phyloP scores from a whole-genome alignment of 2,113 vertebrate genomes.

The Nanorana parkeri region DNA sequence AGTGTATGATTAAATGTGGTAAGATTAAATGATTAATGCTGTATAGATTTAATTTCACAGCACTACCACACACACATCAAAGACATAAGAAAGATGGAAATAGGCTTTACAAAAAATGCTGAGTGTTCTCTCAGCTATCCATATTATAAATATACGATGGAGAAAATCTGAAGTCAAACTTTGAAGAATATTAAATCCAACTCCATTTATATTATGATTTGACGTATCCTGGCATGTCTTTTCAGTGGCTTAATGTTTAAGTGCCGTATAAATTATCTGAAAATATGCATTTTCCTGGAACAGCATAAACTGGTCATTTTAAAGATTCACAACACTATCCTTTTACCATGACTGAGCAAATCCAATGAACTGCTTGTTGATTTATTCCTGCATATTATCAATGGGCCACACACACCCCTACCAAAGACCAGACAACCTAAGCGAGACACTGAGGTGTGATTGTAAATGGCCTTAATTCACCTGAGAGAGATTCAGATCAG shows the following conservation, averaged over 20 bases:
- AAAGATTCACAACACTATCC: constrained; percentile 37
- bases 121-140: constrained; percentile 14
- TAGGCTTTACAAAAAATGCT: neutral
- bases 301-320: constrained; percentile 49
- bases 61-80: too few relatives aligned
- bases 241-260: constrained; percentile 45
- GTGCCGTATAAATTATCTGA: constrained; percentile 52
- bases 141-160: neutral
- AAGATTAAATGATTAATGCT: too few relatives aligned
- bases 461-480: constrained; percentile 36
- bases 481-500: constrained; percentile 11
- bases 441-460: neutral
- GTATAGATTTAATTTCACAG: too few relatives aligned
- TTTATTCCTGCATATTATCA: constrained; percentile 36
- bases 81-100: too few relatives aligned
- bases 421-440: constrained; percentile 21
- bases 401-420: constrained; percentile 37
- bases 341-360: constrained; percentile 13
- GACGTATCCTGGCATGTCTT: constrained; percentile 30
- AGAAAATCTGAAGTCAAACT: constrained; percentile 25
- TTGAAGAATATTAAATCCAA: constrained; percentile 51
- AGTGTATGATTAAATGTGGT: too few relatives aligned
- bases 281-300: constrained; percentile 48
- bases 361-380: constrained; percentile 3
- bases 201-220: constrained; percentile 46